Conservation (phyloP, 2,888 invertebrate species). For the Lasioglossum zephyrum region DNA sequence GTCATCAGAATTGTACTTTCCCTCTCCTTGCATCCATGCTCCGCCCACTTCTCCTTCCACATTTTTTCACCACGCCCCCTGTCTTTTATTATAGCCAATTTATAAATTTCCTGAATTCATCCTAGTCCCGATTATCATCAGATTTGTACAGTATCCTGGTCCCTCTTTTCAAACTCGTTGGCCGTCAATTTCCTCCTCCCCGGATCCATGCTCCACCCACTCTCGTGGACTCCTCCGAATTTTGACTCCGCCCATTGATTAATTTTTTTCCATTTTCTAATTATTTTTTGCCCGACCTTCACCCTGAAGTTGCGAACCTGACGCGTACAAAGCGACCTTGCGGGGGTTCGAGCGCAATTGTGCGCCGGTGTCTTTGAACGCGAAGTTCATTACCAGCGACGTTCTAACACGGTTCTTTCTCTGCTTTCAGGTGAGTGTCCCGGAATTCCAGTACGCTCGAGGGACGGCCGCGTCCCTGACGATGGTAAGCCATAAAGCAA, state of each 20-base stretch:
- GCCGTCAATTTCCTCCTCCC: not conserved
- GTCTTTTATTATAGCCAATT: no score
- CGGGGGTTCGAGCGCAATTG: not conserved
- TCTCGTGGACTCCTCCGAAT: not conserved
- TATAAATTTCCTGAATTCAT: no score
- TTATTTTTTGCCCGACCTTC: not conserved
- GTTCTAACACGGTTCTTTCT: conserved; percentile 24
- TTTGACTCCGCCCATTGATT: not conserved
- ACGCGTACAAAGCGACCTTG: not conserved
- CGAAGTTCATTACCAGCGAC: not conserved
- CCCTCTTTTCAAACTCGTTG: no score
- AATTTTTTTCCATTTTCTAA: not conserved
- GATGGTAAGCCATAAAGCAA: conserved; percentile 73
- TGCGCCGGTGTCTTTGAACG: not conserved
- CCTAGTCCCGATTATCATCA: not conserved
- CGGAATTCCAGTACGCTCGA: conserved; percentile 73
- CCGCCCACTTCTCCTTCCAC: not conserved
- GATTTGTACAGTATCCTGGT: no score
- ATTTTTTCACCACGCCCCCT: no score
- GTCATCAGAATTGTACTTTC: not conserved
- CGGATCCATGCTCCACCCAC: not conserved
- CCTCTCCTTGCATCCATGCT: not conserved
- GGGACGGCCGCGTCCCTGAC: conserved; percentile 71
- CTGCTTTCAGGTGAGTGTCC: conserved; percentile 79
- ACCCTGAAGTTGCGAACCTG: not conserved